Base-by-base conservation (phyloP, 2,888 invertebrate species). In the Dioctria linearis region DNA sequence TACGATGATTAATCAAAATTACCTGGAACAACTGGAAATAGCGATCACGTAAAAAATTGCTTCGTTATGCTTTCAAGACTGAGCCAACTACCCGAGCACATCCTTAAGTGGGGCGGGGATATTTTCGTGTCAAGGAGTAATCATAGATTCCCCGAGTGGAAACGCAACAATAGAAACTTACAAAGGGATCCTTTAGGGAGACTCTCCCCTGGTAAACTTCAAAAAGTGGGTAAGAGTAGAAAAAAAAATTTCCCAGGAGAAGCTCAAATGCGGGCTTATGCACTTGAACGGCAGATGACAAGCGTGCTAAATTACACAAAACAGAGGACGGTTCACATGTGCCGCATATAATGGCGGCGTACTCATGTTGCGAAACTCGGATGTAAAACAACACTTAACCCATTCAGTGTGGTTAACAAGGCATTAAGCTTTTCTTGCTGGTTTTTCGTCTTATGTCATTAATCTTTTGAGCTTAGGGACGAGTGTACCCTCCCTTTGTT, bases 381-480 rank as follows among this genome's bases (percentile, higher is more conserved):
- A 78, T 78, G 65, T 78, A 78, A 78, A 78, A 43, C 78, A 63
- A 63, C 78, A 78, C 78, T 78, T 63, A 78, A 65, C 78, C 78
- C 65, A 78, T 78, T 78, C 78, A 78, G 78, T 65, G 40, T 78
- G 78, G 78, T 78, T 78, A 78, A 78, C 78, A 78, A 78, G 63
- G 78, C 78, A 78, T 78, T 63, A 65, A 78, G 49, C 51, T 46
- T 61, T 78, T 78, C 78, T 61, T 63, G 78, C 49, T 63, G 63
- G 63, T 63, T 78, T 73, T 78, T 65, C 78, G 63, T 78, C 63
- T 78, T 63, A 65, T 63, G 65, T 63, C 78, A 78, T 78, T 78
- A 78, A 78, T 78, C 78, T 78, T 25, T 78, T 63, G 65, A 65
- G 43, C 59, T 75, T 40, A 8, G 71, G 71, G 54, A 54, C 54